Percentiles rank a stretch among this genome's conserved stretches.
Evolutionary conservation across 2,888 invertebrate genomes (phyloP).

Genomic region (Tetragnatha montana): DNA sequence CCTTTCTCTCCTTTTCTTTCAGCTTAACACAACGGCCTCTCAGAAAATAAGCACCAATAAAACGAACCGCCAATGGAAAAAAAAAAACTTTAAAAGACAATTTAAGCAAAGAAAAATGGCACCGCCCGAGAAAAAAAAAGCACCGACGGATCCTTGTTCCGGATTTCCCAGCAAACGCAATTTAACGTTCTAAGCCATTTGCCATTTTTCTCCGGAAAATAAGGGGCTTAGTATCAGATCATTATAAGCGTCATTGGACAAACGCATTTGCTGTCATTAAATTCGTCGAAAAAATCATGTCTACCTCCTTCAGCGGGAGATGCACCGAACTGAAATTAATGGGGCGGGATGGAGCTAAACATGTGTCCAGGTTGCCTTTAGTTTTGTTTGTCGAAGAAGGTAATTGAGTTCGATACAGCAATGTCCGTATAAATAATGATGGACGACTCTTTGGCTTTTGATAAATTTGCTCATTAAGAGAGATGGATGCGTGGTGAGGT

Average conservation of each 20-base stretch:
- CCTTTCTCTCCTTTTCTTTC: no score
- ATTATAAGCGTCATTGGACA: slow-evolving; percentile 6
- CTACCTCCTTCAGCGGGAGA: slow-evolving; percentile 4
- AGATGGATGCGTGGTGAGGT: not conserved
- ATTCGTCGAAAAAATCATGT: slow-evolving; percentile 19
- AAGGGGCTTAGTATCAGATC: not conserved
- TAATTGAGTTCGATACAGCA: slow-evolving; percentile 47
- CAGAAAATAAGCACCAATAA: not conserved
- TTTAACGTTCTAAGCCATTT: slow-evolving; percentile 3
- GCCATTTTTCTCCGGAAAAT: not conserved
- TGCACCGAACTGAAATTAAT: slow-evolving; percentile 29
- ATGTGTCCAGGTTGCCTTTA: not conserved
- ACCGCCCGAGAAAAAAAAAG: not conserved
- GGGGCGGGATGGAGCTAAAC: slow-evolving; percentile 24
- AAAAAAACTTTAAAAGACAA: not conserved
- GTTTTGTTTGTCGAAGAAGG: slow-evolving; percentile 14
- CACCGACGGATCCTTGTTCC: not conserved
- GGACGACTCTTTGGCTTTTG: slow-evolving; percentile 18
- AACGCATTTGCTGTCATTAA: not conserved
- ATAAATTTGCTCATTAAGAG: slow-evolving; percentile 46
- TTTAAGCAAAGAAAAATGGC: not conserved
- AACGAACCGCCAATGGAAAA: not conserved
- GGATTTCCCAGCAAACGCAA: not conserved
- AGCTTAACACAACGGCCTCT: not conserved
- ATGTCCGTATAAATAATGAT: slow-evolving; percentile 21